Evolutionary conservation across 2,113 vertebrate species (phyloP).

Genomic region (Carlito syrichta): DNA sequence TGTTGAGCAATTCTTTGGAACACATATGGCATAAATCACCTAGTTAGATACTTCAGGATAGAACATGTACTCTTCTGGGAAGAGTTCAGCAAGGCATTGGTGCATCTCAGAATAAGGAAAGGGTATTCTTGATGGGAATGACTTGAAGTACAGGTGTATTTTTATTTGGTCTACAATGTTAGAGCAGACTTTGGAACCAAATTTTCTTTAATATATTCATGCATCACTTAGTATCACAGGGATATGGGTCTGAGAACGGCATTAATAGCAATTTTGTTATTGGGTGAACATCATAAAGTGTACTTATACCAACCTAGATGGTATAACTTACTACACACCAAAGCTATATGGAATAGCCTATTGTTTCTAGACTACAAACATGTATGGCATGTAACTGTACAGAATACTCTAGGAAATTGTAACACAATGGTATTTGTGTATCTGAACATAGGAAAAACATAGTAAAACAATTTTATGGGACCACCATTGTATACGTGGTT

Average conservation of each 20-base stretch:
- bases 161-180: not conserved
- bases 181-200: not conserved
- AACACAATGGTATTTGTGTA: too few relatives aligned
- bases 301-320: not conserved
- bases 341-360: too few relatives aligned
- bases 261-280: not conserved
- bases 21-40: fast-evolving
- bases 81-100: not conserved
- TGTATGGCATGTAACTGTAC: not conserved
- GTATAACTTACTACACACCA: too few relatives aligned
- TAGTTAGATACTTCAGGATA: not conserved
- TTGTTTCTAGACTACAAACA: not conserved
- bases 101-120: fast-evolving
- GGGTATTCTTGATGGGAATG: not conserved
- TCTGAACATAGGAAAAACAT: not conserved
- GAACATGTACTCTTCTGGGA: not conserved
- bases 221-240: not conserved
- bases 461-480: not conserved
- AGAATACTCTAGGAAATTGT: not conserved
- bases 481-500: not conserved
- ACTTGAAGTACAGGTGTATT: not conserved
- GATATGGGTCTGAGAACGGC: not conserved
- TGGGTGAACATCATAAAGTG: not conserved
- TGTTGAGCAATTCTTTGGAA: not conserved
- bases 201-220: not conserved